Percentiles rank a stretch among this genome's conserved stretches.
Conservation (phyloP, 2,797 vertebrate genomes). For the Tapera naevia region DNA sequence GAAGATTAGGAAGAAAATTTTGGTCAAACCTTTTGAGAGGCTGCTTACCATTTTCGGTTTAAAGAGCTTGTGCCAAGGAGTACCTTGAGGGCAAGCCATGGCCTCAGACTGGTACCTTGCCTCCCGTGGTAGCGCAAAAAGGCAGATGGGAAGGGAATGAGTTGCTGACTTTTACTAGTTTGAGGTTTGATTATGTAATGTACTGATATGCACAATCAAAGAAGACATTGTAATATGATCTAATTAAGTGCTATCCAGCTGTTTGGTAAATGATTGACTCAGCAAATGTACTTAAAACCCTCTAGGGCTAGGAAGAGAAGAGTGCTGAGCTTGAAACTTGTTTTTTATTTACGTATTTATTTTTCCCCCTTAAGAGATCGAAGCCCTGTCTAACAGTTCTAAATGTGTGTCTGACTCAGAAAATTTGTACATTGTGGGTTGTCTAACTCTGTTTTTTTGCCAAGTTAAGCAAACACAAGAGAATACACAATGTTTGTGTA, state of each 20-base stretch:
- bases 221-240: neutral
- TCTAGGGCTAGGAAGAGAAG: neutral
- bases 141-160: neutral
- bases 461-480: neutral
- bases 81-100: neutral
- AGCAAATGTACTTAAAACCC: neutral
- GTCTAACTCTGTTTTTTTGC: neutral
- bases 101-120: neutral
- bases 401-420: neutral
- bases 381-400: neutral
- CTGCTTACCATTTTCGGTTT: neutral
- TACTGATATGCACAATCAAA: neutral
- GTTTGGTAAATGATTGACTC: neutral
- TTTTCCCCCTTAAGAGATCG: neutral
- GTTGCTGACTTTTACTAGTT: neutral
- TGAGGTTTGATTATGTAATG: neutral
- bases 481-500: neutral
- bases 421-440: neutral
- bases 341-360: neutral
- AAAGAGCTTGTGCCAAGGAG: neutral
- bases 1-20: neutral
- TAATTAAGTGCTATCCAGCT: neutral
- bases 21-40: neutral
- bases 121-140: neutral
- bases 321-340: neutral